phyloP scores from a whole-genome alignment of 2,797 vertebrate species.

The Paedocypris micromegethes region DNA sequence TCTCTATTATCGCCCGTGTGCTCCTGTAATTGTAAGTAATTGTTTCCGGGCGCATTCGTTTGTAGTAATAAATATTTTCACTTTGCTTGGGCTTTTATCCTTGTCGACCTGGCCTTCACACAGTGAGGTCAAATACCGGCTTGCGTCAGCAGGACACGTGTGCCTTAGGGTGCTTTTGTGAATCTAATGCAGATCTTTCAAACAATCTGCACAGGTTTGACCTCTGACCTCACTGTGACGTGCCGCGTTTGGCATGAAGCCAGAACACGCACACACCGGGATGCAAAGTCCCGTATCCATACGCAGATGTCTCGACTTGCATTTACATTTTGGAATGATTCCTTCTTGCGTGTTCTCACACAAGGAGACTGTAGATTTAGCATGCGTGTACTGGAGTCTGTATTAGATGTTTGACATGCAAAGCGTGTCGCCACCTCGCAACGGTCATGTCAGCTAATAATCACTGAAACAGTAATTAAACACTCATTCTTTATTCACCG shows the following conservation, averaged over 20 bases:
- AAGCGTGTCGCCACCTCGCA: background rate
- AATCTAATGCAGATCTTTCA: conserved; percentile 1
- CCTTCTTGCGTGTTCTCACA: background rate
- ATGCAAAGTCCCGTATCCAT: background rate
- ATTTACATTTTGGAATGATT: background rate
- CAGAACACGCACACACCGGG: background rate
- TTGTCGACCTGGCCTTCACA: background rate
- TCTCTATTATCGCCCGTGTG: conserved; percentile 13
- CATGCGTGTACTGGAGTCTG: background rate
- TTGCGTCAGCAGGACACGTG: conserved; percentile 2
- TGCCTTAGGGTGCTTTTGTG: background rate
- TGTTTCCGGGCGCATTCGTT: conserved; percentile 6
- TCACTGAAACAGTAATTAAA: background rate
- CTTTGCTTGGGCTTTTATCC: conserved; percentile 3
- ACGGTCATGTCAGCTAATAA: background rate
- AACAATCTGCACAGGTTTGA: background rate
- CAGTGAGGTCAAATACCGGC: conserved; percentile 10
- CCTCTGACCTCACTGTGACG: background rate
- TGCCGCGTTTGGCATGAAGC: background rate
- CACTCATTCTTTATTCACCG: background rate
- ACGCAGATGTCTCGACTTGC: background rate
- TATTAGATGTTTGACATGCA: background rate
- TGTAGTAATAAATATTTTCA: conserved; percentile 14
- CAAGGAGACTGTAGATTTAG: conserved; percentile 3
- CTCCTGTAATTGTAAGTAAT: conserved; percentile 16